Evolutionary conservation across 2,113 vertebrate species (phyloP).

Genomic region (Trogon surrucura): DNA sequence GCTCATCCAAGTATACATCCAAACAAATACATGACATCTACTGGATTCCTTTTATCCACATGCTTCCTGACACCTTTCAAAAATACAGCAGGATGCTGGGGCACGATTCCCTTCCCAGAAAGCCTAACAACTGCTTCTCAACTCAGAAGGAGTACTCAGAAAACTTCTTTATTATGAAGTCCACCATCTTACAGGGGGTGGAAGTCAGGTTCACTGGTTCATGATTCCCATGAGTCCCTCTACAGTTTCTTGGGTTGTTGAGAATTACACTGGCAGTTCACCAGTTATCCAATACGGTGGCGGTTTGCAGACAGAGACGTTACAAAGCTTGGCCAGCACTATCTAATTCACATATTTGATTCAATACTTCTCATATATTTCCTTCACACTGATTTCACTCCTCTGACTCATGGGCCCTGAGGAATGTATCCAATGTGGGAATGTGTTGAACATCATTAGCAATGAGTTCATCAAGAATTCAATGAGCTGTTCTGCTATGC

Average conservation of each 20-base stretch:
- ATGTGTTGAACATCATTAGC: not conserved
- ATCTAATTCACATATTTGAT: not conserved
- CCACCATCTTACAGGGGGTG: not conserved
- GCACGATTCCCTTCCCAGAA: not conserved
- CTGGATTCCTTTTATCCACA: not conserved
- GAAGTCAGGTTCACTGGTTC: not conserved
- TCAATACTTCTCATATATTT: not conserved
- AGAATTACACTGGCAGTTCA: not conserved
- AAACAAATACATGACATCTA: not conserved
- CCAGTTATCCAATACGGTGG: not conserved
- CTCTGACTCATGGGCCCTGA: not conserved
- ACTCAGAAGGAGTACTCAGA: not conserved
- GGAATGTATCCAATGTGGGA: not conserved
- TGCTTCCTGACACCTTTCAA: not conserved
- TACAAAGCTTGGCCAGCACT: not conserved
- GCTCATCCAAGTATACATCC: not conserved
- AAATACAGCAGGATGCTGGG: not conserved
- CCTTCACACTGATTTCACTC: not conserved
- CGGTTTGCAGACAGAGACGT: not conserved
- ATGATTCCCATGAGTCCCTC: not conserved
- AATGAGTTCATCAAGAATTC: not conserved
- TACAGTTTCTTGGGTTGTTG: not conserved
- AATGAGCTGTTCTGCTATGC: not conserved
- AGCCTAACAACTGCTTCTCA: not conserved
- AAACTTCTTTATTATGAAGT: not conserved